Percentiles rank a stretch among this genome's conserved stretches.
Evolutionary conservation across 2,888 invertebrate species (phyloP).

Genomic region (Athrips mouffetella): DNA sequence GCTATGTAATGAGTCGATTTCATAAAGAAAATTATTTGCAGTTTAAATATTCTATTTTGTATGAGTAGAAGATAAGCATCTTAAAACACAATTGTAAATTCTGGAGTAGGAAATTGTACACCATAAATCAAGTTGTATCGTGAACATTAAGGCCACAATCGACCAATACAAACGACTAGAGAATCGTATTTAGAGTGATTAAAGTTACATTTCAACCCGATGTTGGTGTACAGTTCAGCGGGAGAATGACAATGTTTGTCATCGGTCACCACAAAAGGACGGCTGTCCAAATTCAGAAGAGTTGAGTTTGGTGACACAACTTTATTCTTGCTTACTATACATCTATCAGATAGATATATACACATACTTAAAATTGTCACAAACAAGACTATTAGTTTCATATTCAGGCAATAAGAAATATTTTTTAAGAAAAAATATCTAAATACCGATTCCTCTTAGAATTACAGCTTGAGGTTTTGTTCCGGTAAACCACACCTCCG

Average conservation of each 20-base stretch:
- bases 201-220: slow-evolving; percentile 69
- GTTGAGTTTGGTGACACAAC: slow-evolving; percentile 7
- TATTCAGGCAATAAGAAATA: no score
- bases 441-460: no score
- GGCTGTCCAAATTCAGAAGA: slow-evolving; percentile 27
- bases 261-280: slow-evolving; percentile 50
- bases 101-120: slow-evolving; percentile 37
- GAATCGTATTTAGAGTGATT: slow-evolving; percentile 69
- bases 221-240: slow-evolving; percentile 43
- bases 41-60: background rate
- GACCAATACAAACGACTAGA: slow-evolving; percentile 57
- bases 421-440: no score
- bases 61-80: no score
- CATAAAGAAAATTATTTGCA: no score
- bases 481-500: slow-evolving; percentile 23
- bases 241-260: slow-evolving; percentile 67
- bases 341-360: no score
- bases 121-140: slow-evolving; percentile 57
- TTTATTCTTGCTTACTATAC: no score
- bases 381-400: no score
- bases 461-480: slow-evolving; percentile 10
- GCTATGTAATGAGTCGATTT: no score
- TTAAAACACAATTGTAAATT: slow-evolving; percentile 34
- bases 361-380: no score
- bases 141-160: slow-evolving; percentile 52